These are phyloP conservation scores for Acrobeloides nanus DNA, from an alignment of 2,888 invertebrate species.

Conservation along the genomic window DNA sequence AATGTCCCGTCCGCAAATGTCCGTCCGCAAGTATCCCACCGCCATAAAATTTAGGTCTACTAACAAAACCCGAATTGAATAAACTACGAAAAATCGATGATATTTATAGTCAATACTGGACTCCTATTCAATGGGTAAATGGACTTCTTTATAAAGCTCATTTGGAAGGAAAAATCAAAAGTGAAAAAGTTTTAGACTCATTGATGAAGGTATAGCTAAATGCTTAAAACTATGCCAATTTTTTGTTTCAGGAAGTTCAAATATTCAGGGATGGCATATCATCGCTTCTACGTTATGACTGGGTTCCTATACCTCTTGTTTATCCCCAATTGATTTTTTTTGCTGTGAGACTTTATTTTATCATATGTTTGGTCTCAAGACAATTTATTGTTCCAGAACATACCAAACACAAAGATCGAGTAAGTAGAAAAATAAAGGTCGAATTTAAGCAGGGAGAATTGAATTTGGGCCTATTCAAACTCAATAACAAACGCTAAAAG, in stretches of 20 bases:
- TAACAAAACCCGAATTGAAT: no score
- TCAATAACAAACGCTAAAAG: no score
- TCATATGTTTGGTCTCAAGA: slow-evolving; percentile 32
- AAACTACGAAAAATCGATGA: no score
- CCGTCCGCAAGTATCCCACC: no score
- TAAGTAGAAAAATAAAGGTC: no score
- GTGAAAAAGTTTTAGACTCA: slow-evolving; percentile 39
- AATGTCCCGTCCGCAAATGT: no score
- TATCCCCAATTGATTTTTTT: slow-evolving; percentile 43
- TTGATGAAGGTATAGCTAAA: slow-evolving; percentile 25
- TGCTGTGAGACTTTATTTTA: slow-evolving; percentile 41
- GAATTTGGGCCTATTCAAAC: no score
- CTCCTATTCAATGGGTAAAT: slow-evolving; percentile 43
- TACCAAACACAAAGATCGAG: no score
- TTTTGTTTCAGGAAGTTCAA: slow-evolving; percentile 27
- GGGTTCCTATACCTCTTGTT: slow-evolving; percentile 36
- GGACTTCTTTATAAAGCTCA: slow-evolving; percentile 29
- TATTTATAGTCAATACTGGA: no score
- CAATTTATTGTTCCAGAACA: slow-evolving; percentile 11
- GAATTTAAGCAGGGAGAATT: no score
- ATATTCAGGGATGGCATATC: slow-evolving; percentile 27
- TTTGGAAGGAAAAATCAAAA: slow-evolving; percentile 22
- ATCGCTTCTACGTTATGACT: slow-evolving; percentile 28
- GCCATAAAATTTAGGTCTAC: no score
- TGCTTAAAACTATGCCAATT: no score